Evolutionary conservation across 1,140 invertebrate genomes (phyloP).

Genomic region (Sycobia sp.): DNA sequence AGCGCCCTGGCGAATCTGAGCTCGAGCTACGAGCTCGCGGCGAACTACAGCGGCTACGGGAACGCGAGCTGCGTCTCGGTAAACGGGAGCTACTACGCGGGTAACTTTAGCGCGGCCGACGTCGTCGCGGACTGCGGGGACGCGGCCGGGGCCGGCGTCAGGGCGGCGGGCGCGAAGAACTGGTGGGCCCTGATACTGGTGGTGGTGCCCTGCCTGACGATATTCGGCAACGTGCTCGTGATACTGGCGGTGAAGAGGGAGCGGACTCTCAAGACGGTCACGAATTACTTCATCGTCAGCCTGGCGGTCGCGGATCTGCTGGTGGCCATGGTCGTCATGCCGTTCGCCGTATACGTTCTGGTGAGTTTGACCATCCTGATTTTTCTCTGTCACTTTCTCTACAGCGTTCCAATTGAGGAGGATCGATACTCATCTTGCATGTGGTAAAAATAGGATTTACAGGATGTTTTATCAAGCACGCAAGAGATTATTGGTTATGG

Average conservation of each 20-base stretch:
- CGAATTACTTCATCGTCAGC: slow-evolving; percentile 98
- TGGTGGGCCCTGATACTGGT: slow-evolving; percentile 87
- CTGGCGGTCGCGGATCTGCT: slow-evolving; percentile 96
- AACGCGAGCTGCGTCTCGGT: slow-evolving; percentile 42
- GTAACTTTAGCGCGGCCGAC: slow-evolving; percentile 60
- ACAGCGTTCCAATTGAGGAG: too few relatives aligned
- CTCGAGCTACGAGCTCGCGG: slow-evolving; percentile 48
- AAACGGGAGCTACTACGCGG: slow-evolving; percentile 55
- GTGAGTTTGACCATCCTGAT: too few relatives aligned
- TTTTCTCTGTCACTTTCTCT: too few relatives aligned
- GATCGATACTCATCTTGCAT: too few relatives aligned
- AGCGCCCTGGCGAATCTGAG: slow-evolving; percentile 53
- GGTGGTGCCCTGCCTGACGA: slow-evolving; percentile 89
- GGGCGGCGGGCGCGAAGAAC: slow-evolving; percentile 65
- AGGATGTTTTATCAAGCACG: too few relatives aligned
- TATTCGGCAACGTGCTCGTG: slow-evolving; percentile 96
- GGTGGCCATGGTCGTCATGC: slow-evolving; percentile 96
- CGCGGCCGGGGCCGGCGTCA: too few relatives aligned
- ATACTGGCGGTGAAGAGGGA: slow-evolving; percentile 92
- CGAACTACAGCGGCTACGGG: too few relatives aligned
- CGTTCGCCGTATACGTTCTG: slow-evolving; percentile 92
- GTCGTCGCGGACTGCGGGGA: too few relatives aligned
- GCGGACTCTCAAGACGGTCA: slow-evolving; percentile 88
- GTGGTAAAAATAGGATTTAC: too few relatives aligned
- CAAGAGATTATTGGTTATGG: too few relatives aligned